These are phyloP conservation scores for Falco berigora DNA, from an alignment of 2,797 vertebrate genomes.

Conservation along the genomic window DNA sequence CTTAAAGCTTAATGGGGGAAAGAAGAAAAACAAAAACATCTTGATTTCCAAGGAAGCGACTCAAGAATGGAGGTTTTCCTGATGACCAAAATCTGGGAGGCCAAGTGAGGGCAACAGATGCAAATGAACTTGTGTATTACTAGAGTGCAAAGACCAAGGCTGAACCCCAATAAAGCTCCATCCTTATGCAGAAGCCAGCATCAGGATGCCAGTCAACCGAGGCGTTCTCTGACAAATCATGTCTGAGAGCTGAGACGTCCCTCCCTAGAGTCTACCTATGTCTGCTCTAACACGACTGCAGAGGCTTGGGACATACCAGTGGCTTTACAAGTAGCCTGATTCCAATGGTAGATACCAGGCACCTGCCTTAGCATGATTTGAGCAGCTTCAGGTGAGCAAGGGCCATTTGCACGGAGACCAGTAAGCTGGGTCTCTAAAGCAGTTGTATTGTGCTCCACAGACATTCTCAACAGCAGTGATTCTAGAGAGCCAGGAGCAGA, in stretches of 20 bases:
- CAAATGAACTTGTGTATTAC: not conserved
- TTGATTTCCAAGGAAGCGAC: not conserved
- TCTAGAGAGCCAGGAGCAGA: not conserved
- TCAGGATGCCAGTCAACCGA: not conserved
- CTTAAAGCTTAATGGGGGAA: conserved; percentile 83
- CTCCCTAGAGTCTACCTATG: not conserved
- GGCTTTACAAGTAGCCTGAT: not conserved
- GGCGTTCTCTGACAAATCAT: not conserved
- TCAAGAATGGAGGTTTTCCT: not conserved
- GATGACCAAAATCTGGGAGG: not conserved
- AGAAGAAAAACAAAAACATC: not conserved
- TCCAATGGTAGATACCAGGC: not conserved
- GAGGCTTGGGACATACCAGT: not conserved
- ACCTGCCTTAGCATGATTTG: not conserved
- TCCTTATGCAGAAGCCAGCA: not conserved
- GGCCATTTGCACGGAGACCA: not conserved
- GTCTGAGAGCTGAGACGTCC: not conserved
- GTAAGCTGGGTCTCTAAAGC: not conserved
- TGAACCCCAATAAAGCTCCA: not conserved
- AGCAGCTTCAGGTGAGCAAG: not conserved
- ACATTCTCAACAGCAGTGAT: not conserved
- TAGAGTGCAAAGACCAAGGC: not conserved
- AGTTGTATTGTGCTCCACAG: not conserved
- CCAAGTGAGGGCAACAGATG: not conserved
- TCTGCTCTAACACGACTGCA: not conserved